phyloP scores from a whole-genome alignment of 2,113 vertebrate species.

The Carlito syrichta region DNA sequence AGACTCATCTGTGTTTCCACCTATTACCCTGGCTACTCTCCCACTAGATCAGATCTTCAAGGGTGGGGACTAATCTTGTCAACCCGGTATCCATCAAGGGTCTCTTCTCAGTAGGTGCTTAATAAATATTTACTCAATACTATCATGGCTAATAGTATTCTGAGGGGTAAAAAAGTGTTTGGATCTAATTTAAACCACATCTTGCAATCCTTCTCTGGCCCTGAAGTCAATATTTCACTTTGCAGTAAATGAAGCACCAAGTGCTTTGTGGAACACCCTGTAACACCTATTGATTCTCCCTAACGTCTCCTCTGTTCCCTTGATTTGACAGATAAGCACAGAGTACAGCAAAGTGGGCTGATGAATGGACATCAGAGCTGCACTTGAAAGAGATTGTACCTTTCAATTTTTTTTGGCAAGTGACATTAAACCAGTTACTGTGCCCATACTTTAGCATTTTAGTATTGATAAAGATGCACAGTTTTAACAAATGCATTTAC shows the following conservation, averaged over 20 bases:
- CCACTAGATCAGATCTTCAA: background rate
- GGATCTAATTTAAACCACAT: conserved; percentile 15
- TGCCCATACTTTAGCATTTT: background rate
- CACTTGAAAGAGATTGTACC: background rate
- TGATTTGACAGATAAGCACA: background rate
- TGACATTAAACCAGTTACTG: background rate
- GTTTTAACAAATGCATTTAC: background rate
- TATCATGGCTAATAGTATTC: background rate
- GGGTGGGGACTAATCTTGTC: background rate
- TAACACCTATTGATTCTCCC: background rate
- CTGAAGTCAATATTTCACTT: background rate
- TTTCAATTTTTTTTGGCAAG: background rate
- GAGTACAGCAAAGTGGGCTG: background rate
- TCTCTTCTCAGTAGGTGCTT: background rate
- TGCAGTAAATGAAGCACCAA: conserved; percentile 5
- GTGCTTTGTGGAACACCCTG: background rate
- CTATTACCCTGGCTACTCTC: background rate
- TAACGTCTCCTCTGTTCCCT: background rate
- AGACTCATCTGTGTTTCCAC: background rate
- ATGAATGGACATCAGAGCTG: background rate
- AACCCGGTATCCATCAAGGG: background rate
- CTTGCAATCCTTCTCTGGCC: background rate
- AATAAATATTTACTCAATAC: conserved; percentile 33
- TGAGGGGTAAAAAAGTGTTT: background rate
- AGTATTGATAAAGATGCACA: background rate